These are phyloP conservation scores for Pollenia amentaria DNA, from an alignment of 2,888 invertebrate genomes.

Conservation along the genomic window DNA sequence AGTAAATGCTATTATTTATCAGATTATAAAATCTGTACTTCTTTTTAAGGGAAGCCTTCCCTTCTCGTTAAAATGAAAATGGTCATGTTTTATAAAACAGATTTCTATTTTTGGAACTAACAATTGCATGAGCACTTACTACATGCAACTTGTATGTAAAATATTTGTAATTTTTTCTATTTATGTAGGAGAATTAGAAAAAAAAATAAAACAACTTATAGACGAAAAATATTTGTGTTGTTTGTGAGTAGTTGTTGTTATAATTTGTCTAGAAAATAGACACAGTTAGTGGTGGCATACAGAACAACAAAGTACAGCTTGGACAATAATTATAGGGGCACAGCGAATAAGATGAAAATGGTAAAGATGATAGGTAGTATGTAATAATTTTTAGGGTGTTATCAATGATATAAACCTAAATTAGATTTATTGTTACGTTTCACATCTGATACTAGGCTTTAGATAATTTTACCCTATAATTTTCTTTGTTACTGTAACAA, in stretches of 20 bases:
- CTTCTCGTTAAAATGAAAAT: neutral
- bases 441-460: too few species aligned
- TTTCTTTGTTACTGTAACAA: neutral
- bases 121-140: slow-evolving; percentile 25
- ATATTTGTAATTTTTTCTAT: slow-evolving; percentile 55
- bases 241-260: slow-evolving; percentile 50
- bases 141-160: slow-evolving; percentile 21
- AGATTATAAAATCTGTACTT: neutral
- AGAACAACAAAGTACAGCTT: neutral
- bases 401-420: too few species aligned
- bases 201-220: neutral
- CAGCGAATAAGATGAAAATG: neutral
- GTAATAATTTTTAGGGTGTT: too few species aligned
- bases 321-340: slow-evolving; percentile 4
- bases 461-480: neutral
- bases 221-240: slow-evolving; percentile 46
- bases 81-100: slow-evolving; percentile 56
- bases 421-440: too few species aligned
- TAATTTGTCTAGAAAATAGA: slow-evolving; percentile 67
- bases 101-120: slow-evolving; percentile 52
- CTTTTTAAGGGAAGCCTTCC: neutral
- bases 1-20: too few species aligned
- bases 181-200: slow-evolving; percentile 37
- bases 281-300: slow-evolving; percentile 45
- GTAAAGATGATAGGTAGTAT: neutral